A percentile compares a stretch with the other conserved stretches of the same genome.
Conservation (phyloP, 2,797 vertebrate genomes). For the Syndactyla subalaris region DNA sequence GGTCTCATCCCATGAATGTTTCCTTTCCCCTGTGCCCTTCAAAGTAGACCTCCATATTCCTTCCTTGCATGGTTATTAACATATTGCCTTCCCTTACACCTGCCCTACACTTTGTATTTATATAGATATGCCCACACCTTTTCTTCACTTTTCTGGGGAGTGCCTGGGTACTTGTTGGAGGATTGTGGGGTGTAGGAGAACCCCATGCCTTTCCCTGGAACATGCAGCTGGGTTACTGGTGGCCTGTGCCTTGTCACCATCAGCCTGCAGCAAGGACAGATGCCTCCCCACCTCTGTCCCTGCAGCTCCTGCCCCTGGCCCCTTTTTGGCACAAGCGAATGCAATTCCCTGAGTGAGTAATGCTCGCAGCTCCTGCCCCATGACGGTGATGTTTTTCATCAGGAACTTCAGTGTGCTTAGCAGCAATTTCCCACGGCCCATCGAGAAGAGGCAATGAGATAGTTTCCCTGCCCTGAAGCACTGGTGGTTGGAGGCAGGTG, state of each 20-base stretch:
- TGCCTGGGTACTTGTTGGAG: background rate
- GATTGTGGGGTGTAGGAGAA: background rate
- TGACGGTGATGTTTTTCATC: background rate
- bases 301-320: background rate
- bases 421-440: background rate
- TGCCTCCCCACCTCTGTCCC: background rate
- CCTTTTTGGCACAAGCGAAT: background rate
- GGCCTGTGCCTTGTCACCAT: background rate
- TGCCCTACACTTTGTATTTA: background rate
- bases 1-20: background rate
- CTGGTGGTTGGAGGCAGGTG: accelerated
- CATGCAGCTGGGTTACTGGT: accelerated
- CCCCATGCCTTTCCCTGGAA: background rate
- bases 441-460: background rate
- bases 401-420: background rate
- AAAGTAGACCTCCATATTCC: accelerated
- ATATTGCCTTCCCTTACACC: background rate
- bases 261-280: accelerated
- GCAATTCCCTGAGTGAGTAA: background rate
- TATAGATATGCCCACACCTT: background rate
- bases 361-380: accelerated
- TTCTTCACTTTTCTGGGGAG: background rate
- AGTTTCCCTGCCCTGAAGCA: background rate
- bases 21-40: background rate
- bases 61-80: background rate